These are phyloP conservation scores for Chalcis sispes DNA, from an alignment of 2,888 invertebrate species.

Conservation along the genomic window DNA sequence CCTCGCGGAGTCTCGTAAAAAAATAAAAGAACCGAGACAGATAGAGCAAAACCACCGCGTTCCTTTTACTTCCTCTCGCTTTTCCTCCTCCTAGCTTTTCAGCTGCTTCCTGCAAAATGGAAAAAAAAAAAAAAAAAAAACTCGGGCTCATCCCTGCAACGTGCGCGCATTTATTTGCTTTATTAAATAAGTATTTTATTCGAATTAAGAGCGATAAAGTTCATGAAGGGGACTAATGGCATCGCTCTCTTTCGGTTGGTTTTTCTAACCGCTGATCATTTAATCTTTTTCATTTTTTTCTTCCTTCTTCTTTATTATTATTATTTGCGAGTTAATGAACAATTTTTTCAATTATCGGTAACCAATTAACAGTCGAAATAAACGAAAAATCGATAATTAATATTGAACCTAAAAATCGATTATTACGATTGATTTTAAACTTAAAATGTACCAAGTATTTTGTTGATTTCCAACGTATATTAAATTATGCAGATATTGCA, in stretches of 20 bases:
- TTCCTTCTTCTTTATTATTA: background rate
- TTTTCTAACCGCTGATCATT: background rate
- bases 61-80: conserved; percentile 44
- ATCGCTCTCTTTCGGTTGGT: background rate
- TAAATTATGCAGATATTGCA: too few relatives aligned
- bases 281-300: conserved; percentile 43
- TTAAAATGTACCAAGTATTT: too few relatives aligned
- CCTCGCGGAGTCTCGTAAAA: conserved; percentile 64
- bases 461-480: too few relatives aligned
- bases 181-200: conserved; percentile 64
- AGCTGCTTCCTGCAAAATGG: too few relatives aligned
- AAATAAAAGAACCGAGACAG: conserved; percentile 55
- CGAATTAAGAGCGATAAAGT: conserved; percentile 62
- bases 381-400: too few relatives aligned
- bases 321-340: background rate
- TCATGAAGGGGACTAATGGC: background rate
- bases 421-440: too few relatives aligned
- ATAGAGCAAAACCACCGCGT: too few relatives aligned
- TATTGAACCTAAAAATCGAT: too few relatives aligned
- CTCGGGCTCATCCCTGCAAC: too few relatives aligned
- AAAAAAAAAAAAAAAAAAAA: background rate
- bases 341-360: too few relatives aligned
- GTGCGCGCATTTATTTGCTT: conserved; percentile 63
- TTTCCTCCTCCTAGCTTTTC: background rate
- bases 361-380: too few relatives aligned